Base-by-base conservation (phyloP, 2,113 vertebrate species). In the Labeo rohita region DNA sequence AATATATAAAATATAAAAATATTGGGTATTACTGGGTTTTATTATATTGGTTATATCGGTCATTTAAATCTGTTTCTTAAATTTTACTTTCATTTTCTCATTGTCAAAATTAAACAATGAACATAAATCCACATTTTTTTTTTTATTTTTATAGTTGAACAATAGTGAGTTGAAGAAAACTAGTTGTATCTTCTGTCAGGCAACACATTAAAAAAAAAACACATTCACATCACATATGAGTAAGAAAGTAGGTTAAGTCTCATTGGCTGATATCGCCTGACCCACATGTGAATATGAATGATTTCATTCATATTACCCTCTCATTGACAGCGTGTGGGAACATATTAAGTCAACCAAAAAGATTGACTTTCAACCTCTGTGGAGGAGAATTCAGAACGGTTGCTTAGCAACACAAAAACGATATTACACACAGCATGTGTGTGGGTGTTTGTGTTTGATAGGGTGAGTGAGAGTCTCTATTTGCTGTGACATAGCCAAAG, bases 401-500 rank as follows among this genome's bases (percentile, higher is more conserved):
- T 82, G 16, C 63, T 39, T 39, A 70, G 80, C 61, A 70, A 68
- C 80, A 52, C 1, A 34, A 65, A 65, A 39, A 8, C 11, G 9
- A 82, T 11, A 82, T 52, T 13, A 52, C 70, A 36, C 8, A 66
- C 45, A 13, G 23, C 28, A 15, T 63, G 56, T 15, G 39, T 80
- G n/a, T 77, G 72, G 43, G 63, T 66, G 63, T 13, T 12, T 16
- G 12, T 81, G 43, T 65, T 18, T 81, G 61, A 77, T 13, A 21
- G 13, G 36, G 11, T 45, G 15, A 34, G 18, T 45, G 9, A 61
- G n/a, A 18, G 74, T 66, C 43, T 18, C 4, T 82, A 72, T 86
- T 83, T 83, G 28, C 54, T 83, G 43, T 34, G 23, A 18, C 79
- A 47, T 80, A 72, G 73, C 87, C 34, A 12, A 86, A 49, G 73